Evolutionary conservation across 2,888 invertebrate species (phyloP).

Genomic region (Dasysyrphus tricinctus): DNA sequence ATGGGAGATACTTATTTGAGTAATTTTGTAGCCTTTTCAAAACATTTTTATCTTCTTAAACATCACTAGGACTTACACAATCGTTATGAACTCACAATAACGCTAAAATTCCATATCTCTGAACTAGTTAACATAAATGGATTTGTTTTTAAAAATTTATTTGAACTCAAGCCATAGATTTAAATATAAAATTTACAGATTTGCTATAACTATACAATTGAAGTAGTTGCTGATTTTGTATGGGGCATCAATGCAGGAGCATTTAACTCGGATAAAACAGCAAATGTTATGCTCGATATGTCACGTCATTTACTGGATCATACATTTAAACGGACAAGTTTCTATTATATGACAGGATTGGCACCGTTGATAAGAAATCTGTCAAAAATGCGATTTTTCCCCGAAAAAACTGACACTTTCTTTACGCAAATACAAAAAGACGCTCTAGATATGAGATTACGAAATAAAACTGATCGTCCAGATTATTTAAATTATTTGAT

Average conservation of each 20-base stretch:
- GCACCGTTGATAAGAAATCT: slow-evolving; percentile 77
- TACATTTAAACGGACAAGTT: background rate
- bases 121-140: too few relatives aligned
- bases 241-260: slow-evolving; percentile 81
- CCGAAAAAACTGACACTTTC: slow-evolving; percentile 86
- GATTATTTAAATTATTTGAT: slow-evolving; percentile 80
- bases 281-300: background rate
- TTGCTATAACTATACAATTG: slow-evolving; percentile 77
- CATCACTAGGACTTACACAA: too few relatives aligned
- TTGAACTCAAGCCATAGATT: too few relatives aligned
- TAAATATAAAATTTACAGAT: too few relatives aligned
- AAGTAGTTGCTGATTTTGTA: slow-evolving; percentile 79
- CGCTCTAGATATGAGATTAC: slow-evolving; percentile 78
- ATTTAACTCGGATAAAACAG: slow-evolving; percentile 58
- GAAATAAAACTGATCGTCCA: slow-evolving; percentile 76
- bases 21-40: too few relatives aligned
- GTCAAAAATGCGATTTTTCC: slow-evolving; percentile 77
- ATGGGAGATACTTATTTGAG: too few relatives aligned
- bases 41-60: too few relatives aligned
- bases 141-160: too few relatives aligned
- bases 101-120: too few relatives aligned
- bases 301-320: background rate
- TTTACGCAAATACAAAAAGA: slow-evolving; percentile 79
- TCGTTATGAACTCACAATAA: too few relatives aligned
- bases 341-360: slow-evolving; percentile 76